These are phyloP conservation scores for Psittacula cyanocephala DNA, from an alignment of 2,113 vertebrate species.

Conservation along the genomic window DNA sequence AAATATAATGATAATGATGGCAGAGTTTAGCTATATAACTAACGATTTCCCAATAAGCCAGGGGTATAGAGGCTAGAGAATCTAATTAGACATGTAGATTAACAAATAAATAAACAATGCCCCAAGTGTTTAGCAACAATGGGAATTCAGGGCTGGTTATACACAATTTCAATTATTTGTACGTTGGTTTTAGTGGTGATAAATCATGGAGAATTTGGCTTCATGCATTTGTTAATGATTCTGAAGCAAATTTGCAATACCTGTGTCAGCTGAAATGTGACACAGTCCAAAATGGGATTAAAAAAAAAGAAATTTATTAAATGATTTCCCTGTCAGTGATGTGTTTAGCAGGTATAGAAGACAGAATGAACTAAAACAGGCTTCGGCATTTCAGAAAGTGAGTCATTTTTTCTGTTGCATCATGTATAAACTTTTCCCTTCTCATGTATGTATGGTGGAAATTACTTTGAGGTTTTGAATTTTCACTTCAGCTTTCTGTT, in stretches of 20 bases:
- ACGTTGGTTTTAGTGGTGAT: neutral
- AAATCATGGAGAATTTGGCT: neutral
- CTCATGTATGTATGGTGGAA: conserved; percentile 37
- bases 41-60: neutral
- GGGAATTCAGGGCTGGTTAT: neutral
- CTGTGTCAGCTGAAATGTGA: neutral
- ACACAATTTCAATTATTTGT: neutral
- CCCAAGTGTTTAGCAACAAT: neutral
- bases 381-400: conserved; percentile 24
- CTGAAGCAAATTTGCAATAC: neutral
- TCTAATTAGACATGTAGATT: neutral
- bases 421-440: conserved; percentile 60
- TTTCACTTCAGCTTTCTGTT: conserved; percentile 51
- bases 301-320: conserved; percentile 35
- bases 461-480: conserved; percentile 68
- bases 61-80: neutral
- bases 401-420: conserved; percentile 64
- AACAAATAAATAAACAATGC: neutral
- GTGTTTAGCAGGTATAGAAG: conserved; percentile 42
- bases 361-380: conserved; percentile 39
- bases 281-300: neutral
- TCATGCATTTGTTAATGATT: neutral
- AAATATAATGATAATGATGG: neutral
- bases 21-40: neutral
- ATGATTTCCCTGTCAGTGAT: conserved; percentile 54